Percentiles rank a stretch among this genome's conserved stretches.
phyloP scores from a whole-genome alignment of 1,140 invertebrate species.

The Rhyacophila brunnea region DNA sequence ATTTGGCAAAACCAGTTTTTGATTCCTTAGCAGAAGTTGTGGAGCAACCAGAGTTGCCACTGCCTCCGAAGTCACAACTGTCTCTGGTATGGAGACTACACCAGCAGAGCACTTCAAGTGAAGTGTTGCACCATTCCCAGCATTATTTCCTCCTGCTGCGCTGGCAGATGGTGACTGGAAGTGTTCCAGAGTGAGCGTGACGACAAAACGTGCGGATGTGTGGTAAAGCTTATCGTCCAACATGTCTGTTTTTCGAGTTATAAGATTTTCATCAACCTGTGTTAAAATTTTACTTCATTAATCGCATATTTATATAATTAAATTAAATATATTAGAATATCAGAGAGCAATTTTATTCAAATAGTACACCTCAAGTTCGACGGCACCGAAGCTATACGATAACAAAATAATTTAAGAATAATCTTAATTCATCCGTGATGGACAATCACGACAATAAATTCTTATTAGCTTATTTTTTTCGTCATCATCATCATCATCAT shows the following conservation, averaged over 20 bases:
- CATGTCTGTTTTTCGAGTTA: slow-evolving; percentile 8
- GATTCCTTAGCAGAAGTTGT: slow-evolving; percentile 9
- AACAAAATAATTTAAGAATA: no score
- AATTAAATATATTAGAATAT: no score
- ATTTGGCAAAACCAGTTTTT: slow-evolving; percentile 21
- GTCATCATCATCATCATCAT: no score
- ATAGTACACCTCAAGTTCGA: no score
- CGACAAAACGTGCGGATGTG: slow-evolving; percentile 8
- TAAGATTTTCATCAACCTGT: slow-evolving; percentile 13
- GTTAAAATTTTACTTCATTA: background rate
- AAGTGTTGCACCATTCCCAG: background rate
- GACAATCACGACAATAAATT: no score
- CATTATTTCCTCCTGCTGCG: background rate
- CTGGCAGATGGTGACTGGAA: slow-evolving; percentile 1
- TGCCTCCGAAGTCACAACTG: background rate
- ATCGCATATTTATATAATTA: no score
- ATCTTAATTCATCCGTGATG: no score
- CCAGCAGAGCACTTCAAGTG: background rate
- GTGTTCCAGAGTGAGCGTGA: slow-evolving; percentile 7
- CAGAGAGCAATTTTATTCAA: no score
- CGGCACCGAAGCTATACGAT: no score
- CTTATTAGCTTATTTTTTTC: no score
- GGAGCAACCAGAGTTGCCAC: slow-evolving; percentile 4
- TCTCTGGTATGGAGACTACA: slow-evolving; percentile 1
- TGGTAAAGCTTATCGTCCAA: background rate